Percentiles rank a stretch among this genome's conserved stretches.
Evolutionary conservation across 2,113 vertebrate species (phyloP).

Genomic region (Otolemur garnettii): DNA sequence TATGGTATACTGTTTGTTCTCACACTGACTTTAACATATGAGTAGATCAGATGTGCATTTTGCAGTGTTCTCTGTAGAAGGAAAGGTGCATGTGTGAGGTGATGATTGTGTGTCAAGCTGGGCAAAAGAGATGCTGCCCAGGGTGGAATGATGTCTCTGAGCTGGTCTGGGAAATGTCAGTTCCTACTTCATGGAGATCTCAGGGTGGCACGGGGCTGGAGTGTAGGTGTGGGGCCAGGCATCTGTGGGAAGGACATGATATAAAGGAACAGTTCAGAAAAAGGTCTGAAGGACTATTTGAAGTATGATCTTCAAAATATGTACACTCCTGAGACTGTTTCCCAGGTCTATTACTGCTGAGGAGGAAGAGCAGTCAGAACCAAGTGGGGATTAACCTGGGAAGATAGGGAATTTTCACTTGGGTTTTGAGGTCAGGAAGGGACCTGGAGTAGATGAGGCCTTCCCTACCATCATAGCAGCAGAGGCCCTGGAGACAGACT

Average conservation of each 20-base stretch:
- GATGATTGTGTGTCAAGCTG: not conserved
- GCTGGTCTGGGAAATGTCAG: not conserved
- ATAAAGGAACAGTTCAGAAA: not conserved
- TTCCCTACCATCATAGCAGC: not conserved
- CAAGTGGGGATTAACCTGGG: not conserved
- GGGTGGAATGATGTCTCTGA: not conserved
- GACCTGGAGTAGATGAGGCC: not conserved
- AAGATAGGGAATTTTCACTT: not conserved
- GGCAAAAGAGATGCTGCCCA: not conserved
- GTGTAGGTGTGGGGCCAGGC: accelerated
- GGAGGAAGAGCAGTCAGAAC: not conserved
- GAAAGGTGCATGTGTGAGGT: not conserved
- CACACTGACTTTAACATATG: not conserved
- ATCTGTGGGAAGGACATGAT: not conserved
- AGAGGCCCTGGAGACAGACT: not conserved
- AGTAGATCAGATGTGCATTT: not conserved
- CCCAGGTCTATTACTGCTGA: not conserved
- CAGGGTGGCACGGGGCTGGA: not conserved
- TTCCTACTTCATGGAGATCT: not conserved
- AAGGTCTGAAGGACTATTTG: not conserved
- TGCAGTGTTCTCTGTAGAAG: not conserved
- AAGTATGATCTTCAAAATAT: not conserved
- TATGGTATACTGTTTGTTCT: not conserved
- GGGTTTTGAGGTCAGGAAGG: not conserved
- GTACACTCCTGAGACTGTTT: not conserved